Evolutionary conservation across 1,140 invertebrate species (phyloP), one percentile per base, ranked within the genome.

Genomic region (Saxidomus purpurata): DNA sequence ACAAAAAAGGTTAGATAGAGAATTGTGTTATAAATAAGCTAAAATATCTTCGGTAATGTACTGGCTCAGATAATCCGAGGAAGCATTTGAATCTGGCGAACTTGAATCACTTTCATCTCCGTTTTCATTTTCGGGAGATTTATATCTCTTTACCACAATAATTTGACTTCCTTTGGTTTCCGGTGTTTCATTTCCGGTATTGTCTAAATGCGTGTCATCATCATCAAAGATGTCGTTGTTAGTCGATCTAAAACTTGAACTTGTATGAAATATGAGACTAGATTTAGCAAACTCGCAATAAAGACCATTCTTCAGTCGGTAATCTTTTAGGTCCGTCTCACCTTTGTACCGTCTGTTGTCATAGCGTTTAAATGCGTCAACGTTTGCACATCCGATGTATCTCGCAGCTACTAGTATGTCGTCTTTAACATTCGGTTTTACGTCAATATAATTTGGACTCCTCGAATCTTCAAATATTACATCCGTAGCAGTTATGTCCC

Each of bases 401-500:
- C 63, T 81, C 8, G 63, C 1, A 43, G 3, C 31, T 8, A n/a
- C n/a, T n/a, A n/a, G n/a, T 31, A 81, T 81, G 55, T 81, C 79
- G 55, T 81, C 79, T 81, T 81, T 81, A 2, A 63, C 31, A 34
- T 81, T 55, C 31, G 79, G 79, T 81, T 59, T 81, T 4, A 81
- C 22, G 36, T 81, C 79, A 22, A 81, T 63, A 38, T 61, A 81
- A 31, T 80, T 31, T 8, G 47, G 49, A 55, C 77, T 80, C 28
- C 34, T 47, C 40, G 9, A 6, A n/a, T 76, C 71, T 49, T 81
- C 79, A 6, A 81, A 36, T 17, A 81, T 63, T 22, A 81, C 79
- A 34, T 81, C 79, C 15, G 79, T 81, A 61, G 79, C 59, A 63
- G 79, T 81, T 38, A 63, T 55, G 34, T 81, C 71, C 71, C 71